phyloP scores from a whole-genome alignment of 1,140 invertebrate species.

The Aradophagus sp. region DNA sequence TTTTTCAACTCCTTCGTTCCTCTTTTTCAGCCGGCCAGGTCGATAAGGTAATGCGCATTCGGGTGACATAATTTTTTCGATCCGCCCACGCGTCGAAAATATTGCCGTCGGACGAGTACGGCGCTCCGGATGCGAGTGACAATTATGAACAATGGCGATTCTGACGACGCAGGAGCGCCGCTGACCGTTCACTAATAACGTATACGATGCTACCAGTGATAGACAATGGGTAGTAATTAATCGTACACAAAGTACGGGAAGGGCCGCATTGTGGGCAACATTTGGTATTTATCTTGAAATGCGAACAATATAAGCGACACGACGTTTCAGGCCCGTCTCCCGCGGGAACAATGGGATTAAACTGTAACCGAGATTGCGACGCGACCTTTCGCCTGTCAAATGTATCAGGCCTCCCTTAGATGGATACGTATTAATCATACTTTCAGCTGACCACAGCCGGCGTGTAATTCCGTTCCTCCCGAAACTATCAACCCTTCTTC shows the following conservation, averaged over 20 bases:
- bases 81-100: constrained; percentile 19
- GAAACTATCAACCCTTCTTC: too few species aligned
- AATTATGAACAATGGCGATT: constrained; percentile 66
- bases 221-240: constrained; percentile 70
- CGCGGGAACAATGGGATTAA: constrained; percentile 48
- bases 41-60: constrained; percentile 43
- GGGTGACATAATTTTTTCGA: constrained; percentile 31
- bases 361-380: constrained; percentile 54
- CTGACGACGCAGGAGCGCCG: constrained; percentile 59
- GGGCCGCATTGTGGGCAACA: constrained; percentile 64
- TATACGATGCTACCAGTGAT: constrained; percentile 67
- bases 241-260: constrained; percentile 67
- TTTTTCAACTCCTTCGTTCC: too few species aligned
- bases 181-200: constrained; percentile 66
- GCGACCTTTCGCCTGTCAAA: constrained; percentile 41
- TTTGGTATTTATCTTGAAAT: constrained; percentile 71
- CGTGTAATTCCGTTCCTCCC: constrained; percentile 1
- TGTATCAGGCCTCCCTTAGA: constrained; percentile 12
- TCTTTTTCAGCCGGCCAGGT: constrained; percentile 2
- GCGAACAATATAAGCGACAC: constrained; percentile 64
- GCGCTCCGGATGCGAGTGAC: constrained; percentile 61
- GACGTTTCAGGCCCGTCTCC: constrained; percentile 42
- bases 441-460: background rate
- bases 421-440: constrained; percentile 22
- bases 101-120: constrained; percentile 23